Base-by-base conservation (phyloP, 2,888 invertebrate genomes). In the Apamea monoglypha region DNA sequence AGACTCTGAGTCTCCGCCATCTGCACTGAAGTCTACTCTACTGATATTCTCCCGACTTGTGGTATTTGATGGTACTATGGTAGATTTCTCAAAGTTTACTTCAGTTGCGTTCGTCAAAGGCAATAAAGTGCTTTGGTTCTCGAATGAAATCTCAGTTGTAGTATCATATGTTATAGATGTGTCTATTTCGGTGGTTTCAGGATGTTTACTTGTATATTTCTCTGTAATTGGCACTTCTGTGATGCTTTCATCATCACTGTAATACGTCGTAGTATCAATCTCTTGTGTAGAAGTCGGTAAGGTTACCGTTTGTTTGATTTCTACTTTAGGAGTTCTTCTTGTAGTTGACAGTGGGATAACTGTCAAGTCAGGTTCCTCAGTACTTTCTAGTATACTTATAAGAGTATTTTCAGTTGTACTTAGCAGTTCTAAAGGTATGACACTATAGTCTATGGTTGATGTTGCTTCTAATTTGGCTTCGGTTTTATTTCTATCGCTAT, bases 351-450 rank as follows among this genome's bases (percentile, higher is more conserved):
- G 76, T 25, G 96, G 96, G 79, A 97, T 96, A 0, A 97, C 96
- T 44, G 95, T 95, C 76, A 96, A 91, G 90, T 96, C 96, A 18
- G 90, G 90, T 82, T 95, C 95, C 53, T 93, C 92, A 61, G 95
- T 96, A 87, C 94, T 96, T 75, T 96, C 96, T 63, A 92, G 72
- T 72, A 94, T 90, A 90, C 93, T 95, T 73, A 91, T 67, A 81
- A 93, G 80, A 81, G 86, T 83, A 91, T 94, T 93, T 86, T 95
- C 94, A 59, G 96, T 96, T 88, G 96, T 97, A 90, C 95, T 95
- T 82, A 95, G 72, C 82, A 96, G 90, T 92, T 97, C 96, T 93
- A 96, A 85, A 40, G 96, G 96, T 90, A 97, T 95, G 44, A 96
- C 95, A 90, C 94, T 95, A 81, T 92, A 92, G 86, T 95, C 95